Evolutionary conservation across 2,113 vertebrate genomes (phyloP), one percentile per base, ranked within the genome.

Genomic region (Tenebrosternarchus preto): DNA sequence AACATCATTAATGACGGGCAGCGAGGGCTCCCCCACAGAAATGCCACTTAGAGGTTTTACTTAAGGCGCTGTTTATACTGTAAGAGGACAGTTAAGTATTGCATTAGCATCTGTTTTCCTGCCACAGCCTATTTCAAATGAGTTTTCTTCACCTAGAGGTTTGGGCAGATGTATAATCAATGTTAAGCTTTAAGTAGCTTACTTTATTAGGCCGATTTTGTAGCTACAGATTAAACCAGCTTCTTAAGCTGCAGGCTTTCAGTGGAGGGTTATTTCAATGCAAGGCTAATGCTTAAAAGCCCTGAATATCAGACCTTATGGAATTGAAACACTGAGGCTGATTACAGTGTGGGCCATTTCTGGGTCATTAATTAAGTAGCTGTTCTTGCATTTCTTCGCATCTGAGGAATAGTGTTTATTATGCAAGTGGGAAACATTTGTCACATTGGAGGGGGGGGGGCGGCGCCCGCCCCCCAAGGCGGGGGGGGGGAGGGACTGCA

Each of bases 91-190:
- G 84, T 80, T 86, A 83, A 82, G 76, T 66, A 75, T 55, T 64
- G 59, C 80, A 86, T 90, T 89, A 80, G 83, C 86, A 83, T 80
- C 63, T 77, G 79, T 88, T 89, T 83, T 77, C 71, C 74, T 64
- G 73, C 77, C 73, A 55, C 80, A 73, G 43, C 39, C 60, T 53
- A 50, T 81, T 75, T 84, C 77, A 81, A 73, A 31, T 60, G 66
- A 63, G 29, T 53, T 2, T 5, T 60, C 63, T 29, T 59, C 39
- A 77, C 36, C 25, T 0, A 56, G 59, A 27, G 36, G 17, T 16
- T 27, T 1, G 7, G 33, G 43, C 6, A 0, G 29, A 60, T 73
- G 9, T 64, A 16, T 66, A 56, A 73, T 55, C 59, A 73, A 27
- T 80, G 33, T 56, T 19, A 46, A 22, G 57, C 70, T 24, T 25